phyloP scores from a whole-genome alignment of 2,888 invertebrate genomes.

The Spilosoma lubricipeda region DNA sequence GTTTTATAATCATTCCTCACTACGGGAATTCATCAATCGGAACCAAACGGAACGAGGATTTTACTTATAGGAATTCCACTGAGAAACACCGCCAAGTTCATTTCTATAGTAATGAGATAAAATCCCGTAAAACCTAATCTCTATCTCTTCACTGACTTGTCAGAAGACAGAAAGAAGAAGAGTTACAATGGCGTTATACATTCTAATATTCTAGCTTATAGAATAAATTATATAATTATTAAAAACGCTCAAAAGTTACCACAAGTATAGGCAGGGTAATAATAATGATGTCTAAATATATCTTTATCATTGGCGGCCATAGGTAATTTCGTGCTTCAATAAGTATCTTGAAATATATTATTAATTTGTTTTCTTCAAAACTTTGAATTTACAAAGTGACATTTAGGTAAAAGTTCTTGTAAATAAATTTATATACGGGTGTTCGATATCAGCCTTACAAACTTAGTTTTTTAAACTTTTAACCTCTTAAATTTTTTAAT shows the following conservation, averaged over 20 bases:
- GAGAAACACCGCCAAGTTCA: neutral
- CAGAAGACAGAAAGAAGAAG: neutral
- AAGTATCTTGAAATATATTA: neutral
- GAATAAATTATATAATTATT: neutral
- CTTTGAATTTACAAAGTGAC: neutral
- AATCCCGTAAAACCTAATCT: neutral
- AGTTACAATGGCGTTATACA: neutral
- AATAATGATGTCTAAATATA: slow-evolving; percentile 4
- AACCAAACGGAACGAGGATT: neutral
- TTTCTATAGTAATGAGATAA: neutral
- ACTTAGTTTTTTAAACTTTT: neutral
- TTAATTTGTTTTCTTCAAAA: neutral
- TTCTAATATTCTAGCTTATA: neutral
- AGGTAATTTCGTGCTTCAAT: neutral
- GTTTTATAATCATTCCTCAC: neutral
- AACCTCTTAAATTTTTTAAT: neutral
- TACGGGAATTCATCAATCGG: neutral
- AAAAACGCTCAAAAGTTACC: neutral
- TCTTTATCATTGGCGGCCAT: neutral
- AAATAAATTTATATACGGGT: neutral
- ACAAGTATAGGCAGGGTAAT: slow-evolving; percentile 2
- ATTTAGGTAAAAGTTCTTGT: neutral
- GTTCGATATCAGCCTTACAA: neutral
- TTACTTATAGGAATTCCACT: no score
- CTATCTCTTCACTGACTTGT: neutral